Base-by-base conservation (phyloP, 2,797 vertebrate species). In the Sparus aurata region DNA sequence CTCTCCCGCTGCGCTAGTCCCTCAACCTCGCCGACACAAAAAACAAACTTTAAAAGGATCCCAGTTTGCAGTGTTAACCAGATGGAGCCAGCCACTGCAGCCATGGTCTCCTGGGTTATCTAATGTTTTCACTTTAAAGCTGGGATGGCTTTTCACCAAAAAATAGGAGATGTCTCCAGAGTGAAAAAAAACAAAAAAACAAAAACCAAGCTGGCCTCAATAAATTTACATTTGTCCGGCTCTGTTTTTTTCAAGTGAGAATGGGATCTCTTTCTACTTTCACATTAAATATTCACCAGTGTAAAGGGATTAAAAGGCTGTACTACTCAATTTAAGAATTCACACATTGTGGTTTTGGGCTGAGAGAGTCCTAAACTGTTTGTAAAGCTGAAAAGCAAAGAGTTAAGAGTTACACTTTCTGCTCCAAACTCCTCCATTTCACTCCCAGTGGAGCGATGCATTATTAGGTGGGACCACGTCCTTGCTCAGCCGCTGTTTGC, bases 261-360 rank as follows among this genome's bases (percentile, higher is more conserved):
- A 69, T 77, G 61, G 75, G 66, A 84, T 81, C 41, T 83, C 53
- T 79, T 77, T 68, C 16, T 38, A 27, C 30, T 55, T 71, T 64
- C 63, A 60, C 68, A 89, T 83, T 82, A 86, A 92, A 88, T 84
- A 87, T 86, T 85, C 60, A 87, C 27, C 2, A 71, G 70, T 70
- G 67, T 53, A 43, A 67, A 74, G 61, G 62, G 69, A 88, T 85
- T 80, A 76, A 82, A 71, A 73, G 62, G 71, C 80, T 75, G 77
- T 27, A 68, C 59, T 66, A 46, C 73, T 75, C 57, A 65, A 60
- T 85, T 74, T 77, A 57, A 76, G 58, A 85, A 69, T 71, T 16
- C 58, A 63, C n/a, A 86, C 47, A 38, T 59, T 65, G 41, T 63
- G 74, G 43, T 75, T 85, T 80, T 60, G 62, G 30, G 79, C 54